Evolutionary conservation across 2,888 invertebrate genomes (phyloP).

Genomic region (Ophion obscuratus): DNA sequence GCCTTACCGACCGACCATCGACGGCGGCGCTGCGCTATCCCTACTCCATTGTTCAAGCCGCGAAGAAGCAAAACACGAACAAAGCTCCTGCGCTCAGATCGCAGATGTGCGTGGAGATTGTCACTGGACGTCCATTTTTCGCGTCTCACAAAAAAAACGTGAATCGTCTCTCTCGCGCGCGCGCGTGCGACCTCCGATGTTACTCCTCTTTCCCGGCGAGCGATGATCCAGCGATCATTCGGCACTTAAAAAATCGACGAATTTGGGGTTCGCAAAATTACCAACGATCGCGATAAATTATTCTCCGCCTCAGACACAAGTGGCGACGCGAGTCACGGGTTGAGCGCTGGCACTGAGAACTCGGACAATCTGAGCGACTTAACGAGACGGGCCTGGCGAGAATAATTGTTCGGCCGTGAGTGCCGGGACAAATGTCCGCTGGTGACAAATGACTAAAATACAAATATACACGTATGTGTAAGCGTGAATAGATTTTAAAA

Average conservation of each 20-base stretch:
- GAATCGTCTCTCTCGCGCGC: not conserved
- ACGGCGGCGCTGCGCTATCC: not conserved
- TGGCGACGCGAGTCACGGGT: too few relatives aligned
- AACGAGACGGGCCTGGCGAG: not conserved
- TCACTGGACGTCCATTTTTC: slow-evolving; percentile 34
- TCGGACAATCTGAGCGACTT: not conserved
- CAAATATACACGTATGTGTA: not conserved
- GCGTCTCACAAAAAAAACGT: not conserved
- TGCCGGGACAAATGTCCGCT: not conserved
- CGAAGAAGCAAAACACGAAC: not conserved
- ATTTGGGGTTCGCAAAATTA: too few relatives aligned
- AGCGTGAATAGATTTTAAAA: not conserved
- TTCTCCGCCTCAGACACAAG: too few relatives aligned
- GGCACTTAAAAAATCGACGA: not conserved
- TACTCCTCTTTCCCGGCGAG: not conserved
- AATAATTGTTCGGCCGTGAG: not conserved
- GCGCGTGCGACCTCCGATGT: too few relatives aligned
- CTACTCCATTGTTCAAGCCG: slow-evolving; percentile 2
- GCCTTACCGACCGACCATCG: slow-evolving; percentile 49
- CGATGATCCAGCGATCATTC: not conserved
- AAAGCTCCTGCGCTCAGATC: slow-evolving; percentile 6
- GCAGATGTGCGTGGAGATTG: not conserved
- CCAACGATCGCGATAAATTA: too few relatives aligned
- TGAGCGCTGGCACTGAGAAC: not conserved
- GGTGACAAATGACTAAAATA: too few relatives aligned